Evolutionary conservation across 2,888 invertebrate genomes (phyloP), one percentile per base, ranked within the genome.

Genomic region (Meteorus cinctellus): DNA sequence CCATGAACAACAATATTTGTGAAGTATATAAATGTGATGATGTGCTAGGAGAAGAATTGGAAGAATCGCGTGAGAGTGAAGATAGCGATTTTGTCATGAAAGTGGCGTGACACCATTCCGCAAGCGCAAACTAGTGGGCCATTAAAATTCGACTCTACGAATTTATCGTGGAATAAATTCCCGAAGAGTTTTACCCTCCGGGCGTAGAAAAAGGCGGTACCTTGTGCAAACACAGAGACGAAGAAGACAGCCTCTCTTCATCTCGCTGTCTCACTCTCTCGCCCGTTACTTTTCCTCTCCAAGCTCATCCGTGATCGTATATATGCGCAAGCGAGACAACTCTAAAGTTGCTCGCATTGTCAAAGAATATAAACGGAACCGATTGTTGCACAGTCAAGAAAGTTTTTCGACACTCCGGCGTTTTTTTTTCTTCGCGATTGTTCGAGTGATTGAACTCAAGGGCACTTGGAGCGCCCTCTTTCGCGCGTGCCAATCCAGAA

Each of bases 271-370:
- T 4, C n/a, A 3, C 24, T 55, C 4, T 55, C 55, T 55, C 55
- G 6, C 24, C n/a, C 24, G 3, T 19, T 55, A 19, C n/a, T 19
- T 55, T 19, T 4, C 55, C 19, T 6, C 55, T 19, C 24, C 19
- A 55, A 24, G 55, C 55, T 19, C 5, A 55, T 55, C 6, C 59
- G 5, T 45, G 45, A 45, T 27, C 24, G 24, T 72, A 29, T 41
- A 14, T 72, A 63, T 48, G 66, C 65, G 24, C 45, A 55, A 75
- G 74, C 75, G 77, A 67, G 77, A 78, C 78, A 84, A 82, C 85
- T 82, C 77, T 78, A 85, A 87, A 86, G 84, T 86, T 87, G 84
- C 83, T 84, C 83, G 85, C 82, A 85, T 87, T 85, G 85, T 84
- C 84, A 84, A 77, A 79, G 86, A 84, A 84, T 24, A 55, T 86